These are phyloP conservation scores for Acipenser ruthenus DNA, from an alignment of 2,797 vertebrate genomes.

Conservation along the genomic window DNA sequence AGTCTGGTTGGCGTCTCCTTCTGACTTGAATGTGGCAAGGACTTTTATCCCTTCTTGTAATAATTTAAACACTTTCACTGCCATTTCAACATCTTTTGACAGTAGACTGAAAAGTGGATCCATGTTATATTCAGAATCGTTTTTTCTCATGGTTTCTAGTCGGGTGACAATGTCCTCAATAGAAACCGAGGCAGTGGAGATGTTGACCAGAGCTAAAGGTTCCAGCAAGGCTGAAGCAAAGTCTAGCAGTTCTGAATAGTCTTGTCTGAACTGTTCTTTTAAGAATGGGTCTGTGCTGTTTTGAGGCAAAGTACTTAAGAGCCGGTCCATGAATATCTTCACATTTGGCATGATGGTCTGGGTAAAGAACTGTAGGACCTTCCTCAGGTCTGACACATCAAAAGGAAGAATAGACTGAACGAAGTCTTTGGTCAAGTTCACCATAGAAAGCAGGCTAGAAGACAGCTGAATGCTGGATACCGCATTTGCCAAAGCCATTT, in stretches of 20 bases:
- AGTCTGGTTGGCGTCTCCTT: conserved; percentile 23
- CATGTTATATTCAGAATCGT: too few relatives aligned
- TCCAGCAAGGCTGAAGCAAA: neutral
- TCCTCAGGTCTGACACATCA: too few relatives aligned
- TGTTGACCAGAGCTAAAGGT: neutral
- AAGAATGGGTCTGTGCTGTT: neutral
- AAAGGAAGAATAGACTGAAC: conserved; percentile 6
- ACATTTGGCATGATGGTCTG: too few relatives aligned
- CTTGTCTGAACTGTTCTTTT: neutral
- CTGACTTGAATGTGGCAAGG: too few relatives aligned
- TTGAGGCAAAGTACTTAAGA: too few relatives aligned
- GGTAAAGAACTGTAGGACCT: too few relatives aligned
- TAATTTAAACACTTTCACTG: too few relatives aligned
- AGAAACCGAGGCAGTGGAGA: neutral
- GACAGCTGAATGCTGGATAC: conserved; percentile 36
- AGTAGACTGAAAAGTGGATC: too few relatives aligned
- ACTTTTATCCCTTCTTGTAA: too few relatives aligned
- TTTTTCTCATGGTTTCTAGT: neutral
- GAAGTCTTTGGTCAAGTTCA: conserved; percentile 29
- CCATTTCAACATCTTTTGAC: too few relatives aligned
- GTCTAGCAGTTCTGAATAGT: neutral
- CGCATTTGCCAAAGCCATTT: conserved; percentile 42
- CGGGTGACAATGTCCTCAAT: neutral
- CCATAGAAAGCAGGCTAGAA: neutral
- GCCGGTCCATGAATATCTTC: conserved; percentile 13